Base-by-base conservation (phyloP, 2,113 vertebrate species). In the Xenotilapia longispinis region DNA sequence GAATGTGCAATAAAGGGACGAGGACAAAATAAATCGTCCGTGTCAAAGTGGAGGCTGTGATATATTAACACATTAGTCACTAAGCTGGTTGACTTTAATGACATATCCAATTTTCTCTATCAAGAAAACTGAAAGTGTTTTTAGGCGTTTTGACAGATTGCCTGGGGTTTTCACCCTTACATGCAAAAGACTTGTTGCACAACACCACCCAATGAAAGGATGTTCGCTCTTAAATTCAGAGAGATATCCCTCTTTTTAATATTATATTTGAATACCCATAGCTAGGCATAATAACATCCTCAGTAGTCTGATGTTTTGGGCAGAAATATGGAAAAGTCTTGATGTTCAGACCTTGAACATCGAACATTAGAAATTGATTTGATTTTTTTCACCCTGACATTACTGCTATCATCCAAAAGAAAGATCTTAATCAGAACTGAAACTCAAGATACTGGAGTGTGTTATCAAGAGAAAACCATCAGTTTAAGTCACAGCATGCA, bases 11-110 rank as follows among this genome's bases (percentile, higher is more conserved):
- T 65, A 81, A 33, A 57, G 45, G n/a, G 57, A 80, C 14, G 49
- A 21, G 23, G 53, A 91, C 31, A 63, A 86, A 89, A 90, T 79
- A 90, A 90, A 92, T 60, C 11, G 65, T 58, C 53, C 36, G 70
- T 51, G 91, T 89, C 85, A 89, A 78, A 81, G 70, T 63, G 54
- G 68, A 84, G 75, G 80, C 78, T 33, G 21, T 54, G 80, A 83
- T 79, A 94, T 90, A 89, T 88, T 85, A 91, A 92, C 82, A 90
- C 83, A 90, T 94, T 86, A 90, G 86, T 93, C 88, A 94, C 84
- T 81, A 68, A 85, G 60, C 82, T 89, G 68, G 82, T 86, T 88
- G 81, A 89, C 65, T 82, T 85, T 78, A 83, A 92, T 73, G 53
- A 68, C 80, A 79, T 38, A 88, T 90, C 55, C 57, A 82, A 89